Evolutionary conservation across 2,888 invertebrate genomes (phyloP).

Genomic region (Trachelus stipa): DNA sequence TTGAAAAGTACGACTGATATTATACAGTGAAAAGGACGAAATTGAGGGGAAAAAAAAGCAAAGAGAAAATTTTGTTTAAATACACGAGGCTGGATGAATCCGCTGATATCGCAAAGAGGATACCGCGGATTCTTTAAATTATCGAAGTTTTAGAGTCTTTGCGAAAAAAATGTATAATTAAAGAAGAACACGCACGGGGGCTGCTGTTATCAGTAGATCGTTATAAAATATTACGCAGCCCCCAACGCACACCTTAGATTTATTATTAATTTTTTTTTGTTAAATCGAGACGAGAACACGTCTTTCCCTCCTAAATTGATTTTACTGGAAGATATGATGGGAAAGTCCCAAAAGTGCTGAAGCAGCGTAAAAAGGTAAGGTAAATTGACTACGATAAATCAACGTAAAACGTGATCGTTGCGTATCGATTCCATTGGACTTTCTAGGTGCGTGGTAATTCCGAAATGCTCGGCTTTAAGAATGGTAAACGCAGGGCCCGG

Average conservation of each 20-base stretch:
- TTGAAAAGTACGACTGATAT: neutral
- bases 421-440: neutral
- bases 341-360: neutral
- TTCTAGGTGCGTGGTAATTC: neutral
- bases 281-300: neutral
- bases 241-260: too few relatives aligned
- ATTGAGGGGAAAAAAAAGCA: accelerated
- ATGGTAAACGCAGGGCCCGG: neutral
- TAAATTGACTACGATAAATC: neutral
- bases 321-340: neutral
- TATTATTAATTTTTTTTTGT: neutral
- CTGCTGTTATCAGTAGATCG: neutral
- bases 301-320: neutral
- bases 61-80: neutral
- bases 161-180: neutral
- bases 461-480: neutral
- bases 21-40: neutral
- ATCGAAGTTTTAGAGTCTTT: too few relatives aligned
- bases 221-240: neutral
- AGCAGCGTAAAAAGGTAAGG: neutral
- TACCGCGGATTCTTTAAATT: neutral
- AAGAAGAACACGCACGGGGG: neutral
- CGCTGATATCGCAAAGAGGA: neutral
- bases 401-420: neutral
- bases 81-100: neutral